phyloP scores from a whole-genome alignment of 2,113 vertebrate species.

The Phylloscopus trochilus region DNA sequence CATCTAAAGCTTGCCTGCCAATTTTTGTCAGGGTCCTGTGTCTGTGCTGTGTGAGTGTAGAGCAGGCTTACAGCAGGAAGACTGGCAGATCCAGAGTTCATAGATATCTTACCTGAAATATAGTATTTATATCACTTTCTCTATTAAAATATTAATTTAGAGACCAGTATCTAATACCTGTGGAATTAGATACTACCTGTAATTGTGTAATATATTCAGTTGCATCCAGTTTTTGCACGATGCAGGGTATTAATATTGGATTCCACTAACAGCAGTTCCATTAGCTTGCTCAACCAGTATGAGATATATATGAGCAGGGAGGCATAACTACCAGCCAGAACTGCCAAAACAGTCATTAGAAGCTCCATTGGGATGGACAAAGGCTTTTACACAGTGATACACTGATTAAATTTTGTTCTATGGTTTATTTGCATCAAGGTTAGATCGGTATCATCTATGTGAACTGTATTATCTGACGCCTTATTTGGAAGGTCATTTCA shows the following conservation, averaged over 20 bases:
- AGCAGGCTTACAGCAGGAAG: conserved; percentile 32
- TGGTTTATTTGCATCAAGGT: conserved; percentile 78
- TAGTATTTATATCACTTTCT: conserved; percentile 67
- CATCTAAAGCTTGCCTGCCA: conserved; percentile 65
- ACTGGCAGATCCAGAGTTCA: conserved; percentile 38
- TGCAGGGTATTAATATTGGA: conserved; percentile 75
- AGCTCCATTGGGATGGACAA: conserved; percentile 73
- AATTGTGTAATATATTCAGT: conserved; percentile 71
- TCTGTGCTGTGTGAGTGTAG: conserved; percentile 35
- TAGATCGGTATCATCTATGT: conserved; percentile 55
- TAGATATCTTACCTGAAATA: conserved; percentile 61
- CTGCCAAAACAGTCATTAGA: conserved; percentile 79
- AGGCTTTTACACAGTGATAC: conserved; percentile 73
- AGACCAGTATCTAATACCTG: conserved; percentile 63
- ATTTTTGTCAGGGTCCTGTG: conserved; percentile 67
- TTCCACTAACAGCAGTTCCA: conserved; percentile 76
- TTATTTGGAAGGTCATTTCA: conserved; percentile 69
- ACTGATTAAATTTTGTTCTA: conserved; percentile 76
- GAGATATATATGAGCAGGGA: conserved; percentile 70
- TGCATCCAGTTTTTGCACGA: conserved; percentile 70
- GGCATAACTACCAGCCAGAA: conserved; percentile 70
- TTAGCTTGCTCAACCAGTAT: conserved; percentile 74
- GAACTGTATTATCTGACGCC: conserved; percentile 58
- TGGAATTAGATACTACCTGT: conserved; percentile 73
- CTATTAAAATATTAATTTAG: conserved; percentile 75